Conservation (phyloP, 1,140 invertebrate genomes). For the Bombus pascuorum region DNA sequence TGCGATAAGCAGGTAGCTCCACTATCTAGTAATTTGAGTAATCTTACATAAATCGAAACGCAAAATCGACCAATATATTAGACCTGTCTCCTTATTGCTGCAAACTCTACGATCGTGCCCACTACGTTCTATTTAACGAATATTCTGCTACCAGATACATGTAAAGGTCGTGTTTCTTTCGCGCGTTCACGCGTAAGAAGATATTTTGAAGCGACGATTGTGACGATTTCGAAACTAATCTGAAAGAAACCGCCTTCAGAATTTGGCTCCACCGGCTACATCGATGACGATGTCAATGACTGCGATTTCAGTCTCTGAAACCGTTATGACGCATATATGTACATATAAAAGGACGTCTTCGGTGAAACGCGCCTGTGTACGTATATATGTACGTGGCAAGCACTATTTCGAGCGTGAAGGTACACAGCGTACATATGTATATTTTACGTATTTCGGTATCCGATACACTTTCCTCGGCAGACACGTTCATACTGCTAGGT, state of each 20-base stretch:
- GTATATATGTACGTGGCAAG: background rate
- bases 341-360: background rate
- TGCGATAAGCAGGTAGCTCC: background rate
- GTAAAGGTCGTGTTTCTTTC: background rate
- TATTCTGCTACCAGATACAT: background rate
- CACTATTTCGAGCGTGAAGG: slow-evolving; percentile 18
- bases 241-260: background rate
- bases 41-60: background rate
- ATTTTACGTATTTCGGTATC: slow-evolving; percentile 26
- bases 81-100: too few species aligned
- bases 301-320: slow-evolving; percentile 38
- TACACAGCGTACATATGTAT: background rate
- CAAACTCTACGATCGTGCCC: too few species aligned
- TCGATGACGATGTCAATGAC: slow-evolving; percentile 54
- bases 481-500: background rate
- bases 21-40: background rate
- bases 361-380: background rate
- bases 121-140: too few species aligned
- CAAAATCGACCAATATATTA: background rate
- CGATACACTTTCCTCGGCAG: slow-evolving; percentile 15
- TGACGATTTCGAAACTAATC: background rate
- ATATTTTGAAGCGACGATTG: background rate
- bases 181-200: background rate
- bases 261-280: slow-evolving; percentile 12
- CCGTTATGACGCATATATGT: slow-evolving; percentile 29